Evolutionary conservation across 1,140 invertebrate genomes (phyloP), one percentile per base, ranked within the genome.

Genomic region (Euwallacea fornicatus): DNA sequence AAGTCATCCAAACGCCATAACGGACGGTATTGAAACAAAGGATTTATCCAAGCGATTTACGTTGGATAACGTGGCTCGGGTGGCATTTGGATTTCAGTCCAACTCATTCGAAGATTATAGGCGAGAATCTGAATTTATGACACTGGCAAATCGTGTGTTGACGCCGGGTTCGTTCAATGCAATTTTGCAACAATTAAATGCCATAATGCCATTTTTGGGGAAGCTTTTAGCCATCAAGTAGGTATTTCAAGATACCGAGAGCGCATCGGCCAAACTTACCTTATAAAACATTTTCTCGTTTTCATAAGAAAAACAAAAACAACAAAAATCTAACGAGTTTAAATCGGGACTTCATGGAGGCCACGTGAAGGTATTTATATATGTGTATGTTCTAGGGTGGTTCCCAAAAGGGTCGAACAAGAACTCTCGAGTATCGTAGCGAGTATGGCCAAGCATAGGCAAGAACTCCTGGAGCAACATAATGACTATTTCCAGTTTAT

Each of bases 11-110:
- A 42, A 53, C 46, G 60, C 13, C 7, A 42, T 21, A 7, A 53
- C 59, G 2, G 56, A 64, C 47, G 63, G 67, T 7, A 69, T 76
- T n/a, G 65, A 73, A 44, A 46, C 68, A 10, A 68, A 72, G 43
- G 73, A 73, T 9, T 16, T 75, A 9, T 56, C 64, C 11, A 73
- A 71, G 10, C 71, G 69, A 55, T 75, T 68, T 60, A 77, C 76
- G 42, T 71, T 75, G 0, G 74, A 78, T 13, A 70, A 72, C 44
- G 74, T 77, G 7, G 72, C 75, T 7, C 60, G 44, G 2, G 53
- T 58, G 41, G 74, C 74, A 44, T 76, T 77, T 56, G 76, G 76
- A 10, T 47, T 77, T 7, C 63, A 78, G 16, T 72, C 72, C 9
- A 73, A 70, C 43, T 62, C 47, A 41, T 70, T 70, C 11, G 68